Conservation (phyloP, 2,797 vertebrate genomes). For the Fistularia commersonii region DNA sequence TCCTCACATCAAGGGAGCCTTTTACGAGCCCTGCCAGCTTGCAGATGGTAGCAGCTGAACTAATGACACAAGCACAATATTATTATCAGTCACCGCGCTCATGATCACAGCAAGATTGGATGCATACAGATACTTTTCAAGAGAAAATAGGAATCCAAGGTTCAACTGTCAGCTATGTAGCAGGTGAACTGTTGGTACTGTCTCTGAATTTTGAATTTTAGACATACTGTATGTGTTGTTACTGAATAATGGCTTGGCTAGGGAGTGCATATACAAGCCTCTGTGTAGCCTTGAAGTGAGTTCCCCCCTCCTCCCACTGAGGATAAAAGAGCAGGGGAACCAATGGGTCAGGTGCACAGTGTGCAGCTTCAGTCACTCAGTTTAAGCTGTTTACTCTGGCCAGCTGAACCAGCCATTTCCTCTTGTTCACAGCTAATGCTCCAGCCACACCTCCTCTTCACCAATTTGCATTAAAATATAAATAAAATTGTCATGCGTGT, state of each 20-base stretch:
- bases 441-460: conserved; percentile 14
- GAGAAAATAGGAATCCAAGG: too few species aligned
- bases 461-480: not conserved
- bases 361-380: conserved; percentile 34
- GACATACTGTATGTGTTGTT: too few species aligned
- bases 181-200: too few species aligned
- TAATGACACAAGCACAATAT: conserved; percentile 19
- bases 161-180: too few species aligned
- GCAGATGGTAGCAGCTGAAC: not conserved
- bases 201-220: too few species aligned
- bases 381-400: conserved; percentile 29
- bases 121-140: too few species aligned
- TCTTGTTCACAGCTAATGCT: conserved; percentile 44
- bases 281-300: too few species aligned
- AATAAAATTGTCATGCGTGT: not conserved
- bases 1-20: conserved; percentile 7
- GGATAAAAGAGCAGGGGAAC: not conserved
- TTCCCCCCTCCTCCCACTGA: not conserved
- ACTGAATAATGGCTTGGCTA: too few species aligned
- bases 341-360: conserved; percentile 49
- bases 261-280: too few species aligned
- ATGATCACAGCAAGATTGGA: too few species aligned
- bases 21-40: too few species aligned
- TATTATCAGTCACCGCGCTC: conserved; percentile 5
- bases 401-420: conserved; percentile 51